Conservation (phyloP, 2,113 vertebrate genomes). For the Mixornis gularis region DNA sequence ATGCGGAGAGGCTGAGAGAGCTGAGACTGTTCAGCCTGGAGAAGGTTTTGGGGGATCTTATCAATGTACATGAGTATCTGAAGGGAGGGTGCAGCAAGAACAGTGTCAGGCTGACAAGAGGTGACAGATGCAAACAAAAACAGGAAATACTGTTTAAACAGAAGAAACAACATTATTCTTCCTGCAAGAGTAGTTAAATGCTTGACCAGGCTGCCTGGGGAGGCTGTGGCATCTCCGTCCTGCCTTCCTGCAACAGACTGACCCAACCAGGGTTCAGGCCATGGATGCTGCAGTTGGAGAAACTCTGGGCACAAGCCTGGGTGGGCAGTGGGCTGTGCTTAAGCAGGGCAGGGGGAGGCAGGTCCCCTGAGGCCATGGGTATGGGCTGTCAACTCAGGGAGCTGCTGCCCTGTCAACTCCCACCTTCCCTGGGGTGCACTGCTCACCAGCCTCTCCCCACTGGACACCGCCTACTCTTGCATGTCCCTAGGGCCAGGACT, state of each 20-base stretch:
- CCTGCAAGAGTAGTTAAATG: fast-evolving
- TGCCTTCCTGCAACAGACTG: not conserved
- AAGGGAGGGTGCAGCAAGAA: not conserved
- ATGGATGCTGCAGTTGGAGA: not conserved
- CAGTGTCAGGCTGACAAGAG: not conserved
- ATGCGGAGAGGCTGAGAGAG: not conserved
- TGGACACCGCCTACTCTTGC: not conserved
- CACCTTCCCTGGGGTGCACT: not conserved
- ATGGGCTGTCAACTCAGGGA: not conserved
- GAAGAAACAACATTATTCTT: not conserved
- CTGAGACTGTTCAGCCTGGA: not conserved
- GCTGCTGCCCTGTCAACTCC: not conserved
- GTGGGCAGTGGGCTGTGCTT: fast-evolving
- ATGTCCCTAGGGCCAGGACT: not conserved
- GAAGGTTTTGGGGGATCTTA: not conserved
- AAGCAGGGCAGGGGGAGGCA: not conserved
- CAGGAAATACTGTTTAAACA: not conserved
- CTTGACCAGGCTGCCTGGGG: not conserved
- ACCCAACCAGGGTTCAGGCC: not conserved
- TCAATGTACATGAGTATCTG: not conserved
- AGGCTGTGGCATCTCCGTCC: not conserved
- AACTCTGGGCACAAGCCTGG: not conserved
- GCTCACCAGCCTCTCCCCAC: not conserved
- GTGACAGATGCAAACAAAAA: not conserved
- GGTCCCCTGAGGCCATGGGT: not conserved